Percentiles rank a stretch among this genome's conserved stretches.
These are phyloP conservation scores for Dichetophora obliterata DNA, from an alignment of 2,888 invertebrate genomes.

Conservation along the genomic window DNA sequence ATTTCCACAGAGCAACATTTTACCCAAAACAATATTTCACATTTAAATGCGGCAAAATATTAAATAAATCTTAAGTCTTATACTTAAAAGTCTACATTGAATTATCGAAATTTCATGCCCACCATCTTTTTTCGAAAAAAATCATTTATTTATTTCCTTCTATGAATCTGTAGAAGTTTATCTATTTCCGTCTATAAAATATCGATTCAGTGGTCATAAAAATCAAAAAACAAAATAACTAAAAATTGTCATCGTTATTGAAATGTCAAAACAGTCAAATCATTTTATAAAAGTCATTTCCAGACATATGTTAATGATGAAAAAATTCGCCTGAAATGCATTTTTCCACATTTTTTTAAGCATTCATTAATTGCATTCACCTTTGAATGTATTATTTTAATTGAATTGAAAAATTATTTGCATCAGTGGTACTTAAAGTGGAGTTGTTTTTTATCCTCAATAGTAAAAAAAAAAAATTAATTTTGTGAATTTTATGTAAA, in stretches of 20 bases:
- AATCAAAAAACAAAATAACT: constrained; percentile 36
- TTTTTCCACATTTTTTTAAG: constrained; percentile 33
- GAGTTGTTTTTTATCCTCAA: constrained; percentile 9
- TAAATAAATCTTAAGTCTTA: background rate
- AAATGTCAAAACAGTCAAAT: constrained; percentile 34
- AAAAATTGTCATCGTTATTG: constrained; percentile 30
- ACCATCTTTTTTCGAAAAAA: constrained; percentile 12
- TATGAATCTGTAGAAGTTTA: background rate
- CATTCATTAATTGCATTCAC: constrained; percentile 22
- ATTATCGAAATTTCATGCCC: constrained; percentile 67
- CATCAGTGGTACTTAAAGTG: background rate
- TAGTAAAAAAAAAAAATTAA: background rate
- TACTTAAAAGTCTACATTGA: background rate
- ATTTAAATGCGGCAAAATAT: constrained; percentile 7
- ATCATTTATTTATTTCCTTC: constrained; percentile 46
- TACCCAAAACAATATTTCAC: constrained; percentile 19
- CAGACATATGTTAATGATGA: constrained; percentile 42
- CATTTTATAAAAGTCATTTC: constrained; percentile 31
- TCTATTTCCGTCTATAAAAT: constrained; percentile 61
- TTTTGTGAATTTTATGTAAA: too few species aligned
- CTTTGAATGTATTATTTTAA: constrained; percentile 33
- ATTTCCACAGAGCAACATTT: constrained; percentile 27
- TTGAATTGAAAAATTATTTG: background rate
- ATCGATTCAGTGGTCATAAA: constrained; percentile 69
- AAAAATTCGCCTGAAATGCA: constrained; percentile 37